These are phyloP conservation scores for Cherax destructor DNA, from an alignment of 1,140 invertebrate species.

Conservation along the genomic window DNA sequence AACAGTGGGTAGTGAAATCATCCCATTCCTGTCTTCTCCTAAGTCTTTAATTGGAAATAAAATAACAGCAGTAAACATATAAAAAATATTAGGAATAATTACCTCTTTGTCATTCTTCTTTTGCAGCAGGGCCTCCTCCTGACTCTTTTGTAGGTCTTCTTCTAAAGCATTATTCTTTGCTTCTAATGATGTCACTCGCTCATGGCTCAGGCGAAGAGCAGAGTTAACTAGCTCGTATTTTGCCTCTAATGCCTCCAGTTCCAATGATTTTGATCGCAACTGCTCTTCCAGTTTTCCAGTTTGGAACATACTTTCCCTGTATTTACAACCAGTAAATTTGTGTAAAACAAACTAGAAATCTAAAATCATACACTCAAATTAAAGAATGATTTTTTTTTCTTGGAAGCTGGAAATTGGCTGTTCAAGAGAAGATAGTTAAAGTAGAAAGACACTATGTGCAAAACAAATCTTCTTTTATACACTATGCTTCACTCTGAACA, in stretches of 20 bases:
- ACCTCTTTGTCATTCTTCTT: constrained; percentile 30
- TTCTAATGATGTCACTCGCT: constrained; percentile 17
- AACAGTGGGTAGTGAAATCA: no score
- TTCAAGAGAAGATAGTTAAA: no score
- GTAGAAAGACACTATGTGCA: no score
- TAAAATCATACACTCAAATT: neutral
- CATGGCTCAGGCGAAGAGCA: constrained; percentile 36
- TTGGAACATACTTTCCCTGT: constrained; percentile 35
- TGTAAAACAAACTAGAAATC: neutral
- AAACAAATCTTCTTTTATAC: no score
- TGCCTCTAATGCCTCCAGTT: constrained; percentile 14
- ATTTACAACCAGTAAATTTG: neutral
- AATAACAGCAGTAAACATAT: no score
- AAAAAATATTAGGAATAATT: neutral
- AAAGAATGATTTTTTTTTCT: no score
- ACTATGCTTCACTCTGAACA: no score
- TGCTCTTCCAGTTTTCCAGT: constrained; percentile 42
- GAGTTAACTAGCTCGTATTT: constrained; percentile 28
- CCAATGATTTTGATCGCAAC: constrained; percentile 14
- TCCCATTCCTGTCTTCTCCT: no score
- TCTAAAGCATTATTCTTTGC: constrained; percentile 9
- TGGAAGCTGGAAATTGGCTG: no score
- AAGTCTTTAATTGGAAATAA: no score
- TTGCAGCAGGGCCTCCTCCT: constrained; percentile 11
- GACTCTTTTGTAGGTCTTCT: constrained; percentile 21